Conservation (phyloP, 2,113 vertebrate genomes). For the Eptatretus burgeri region DNA sequence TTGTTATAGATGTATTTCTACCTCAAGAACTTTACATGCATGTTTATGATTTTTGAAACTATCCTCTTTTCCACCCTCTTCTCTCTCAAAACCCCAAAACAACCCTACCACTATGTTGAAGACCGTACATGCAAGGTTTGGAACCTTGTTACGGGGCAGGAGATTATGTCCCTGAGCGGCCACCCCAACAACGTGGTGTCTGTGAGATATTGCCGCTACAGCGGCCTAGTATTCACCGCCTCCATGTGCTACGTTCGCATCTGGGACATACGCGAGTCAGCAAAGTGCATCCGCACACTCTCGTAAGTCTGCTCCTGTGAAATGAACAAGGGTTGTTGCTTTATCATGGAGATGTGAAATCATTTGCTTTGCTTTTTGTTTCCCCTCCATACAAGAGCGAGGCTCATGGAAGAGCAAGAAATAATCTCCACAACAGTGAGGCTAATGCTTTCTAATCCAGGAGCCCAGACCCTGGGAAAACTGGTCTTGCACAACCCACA, state of each 20-base stretch:
- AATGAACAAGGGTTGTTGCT: not conserved
- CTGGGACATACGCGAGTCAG: slow-evolving; percentile 89
- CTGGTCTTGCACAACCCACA: too few species aligned
- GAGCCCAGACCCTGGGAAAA: too few species aligned
- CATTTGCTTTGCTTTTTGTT: not conserved
- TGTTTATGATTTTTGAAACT: too few species aligned
- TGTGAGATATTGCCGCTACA: slow-evolving; percentile 52
- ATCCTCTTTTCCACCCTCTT: too few species aligned
- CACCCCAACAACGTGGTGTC: slow-evolving; percentile 63
- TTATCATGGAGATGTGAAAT: too few species aligned
- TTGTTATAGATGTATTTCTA: too few species aligned
- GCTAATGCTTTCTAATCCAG: too few species aligned
- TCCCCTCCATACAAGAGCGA: too few species aligned
- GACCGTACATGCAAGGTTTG: slow-evolving; percentile 96
- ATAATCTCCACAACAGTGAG: too few species aligned
- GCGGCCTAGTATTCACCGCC: slow-evolving; percentile 75
- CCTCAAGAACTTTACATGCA: too few species aligned
- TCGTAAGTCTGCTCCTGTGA: slow-evolving; percentile 29
- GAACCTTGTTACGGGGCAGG: slow-evolving; percentile 93
- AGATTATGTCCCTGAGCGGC: slow-evolving; percentile 72
- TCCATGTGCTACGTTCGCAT: slow-evolving; percentile 82
- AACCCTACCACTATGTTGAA: slow-evolving; percentile 12
- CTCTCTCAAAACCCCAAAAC: too few species aligned
- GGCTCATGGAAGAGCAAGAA: too few species aligned
- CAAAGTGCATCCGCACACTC: slow-evolving; percentile 64